Conservation (phyloP, 2,113 vertebrate species). For the Oncorhynchus masou region DNA sequence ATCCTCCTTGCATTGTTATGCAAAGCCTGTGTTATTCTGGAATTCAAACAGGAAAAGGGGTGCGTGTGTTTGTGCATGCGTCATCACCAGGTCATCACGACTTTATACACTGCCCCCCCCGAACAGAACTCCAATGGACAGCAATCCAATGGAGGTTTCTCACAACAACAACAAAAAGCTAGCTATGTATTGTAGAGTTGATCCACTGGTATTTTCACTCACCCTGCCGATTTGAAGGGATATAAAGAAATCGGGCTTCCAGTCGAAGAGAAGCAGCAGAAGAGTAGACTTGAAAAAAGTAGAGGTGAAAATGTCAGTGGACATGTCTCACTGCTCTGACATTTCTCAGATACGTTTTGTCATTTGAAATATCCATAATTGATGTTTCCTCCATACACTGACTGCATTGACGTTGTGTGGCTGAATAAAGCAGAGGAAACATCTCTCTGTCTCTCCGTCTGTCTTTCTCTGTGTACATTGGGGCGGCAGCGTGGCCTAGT, state of each 20-base stretch:
- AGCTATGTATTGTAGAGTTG: neutral
- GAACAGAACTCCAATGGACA: no score
- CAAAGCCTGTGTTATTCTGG: slow-evolving; percentile 59
- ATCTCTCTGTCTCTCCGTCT: neutral
- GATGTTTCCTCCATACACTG: slow-evolving; percentile 28
- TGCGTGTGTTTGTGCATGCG: neutral
- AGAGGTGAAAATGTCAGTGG: slow-evolving; percentile 41
- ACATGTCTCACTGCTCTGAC: slow-evolving; percentile 49
- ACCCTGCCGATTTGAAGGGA: neutral
- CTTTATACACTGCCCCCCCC: no score
- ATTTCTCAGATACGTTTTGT: slow-evolving; percentile 51
- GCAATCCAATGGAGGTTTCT: no score
- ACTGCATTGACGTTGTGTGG: neutral
- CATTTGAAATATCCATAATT: slow-evolving; percentile 52
- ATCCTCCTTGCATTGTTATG: slow-evolving; percentile 48
- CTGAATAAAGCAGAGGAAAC: neutral
- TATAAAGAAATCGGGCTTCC: neutral
- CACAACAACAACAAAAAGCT: no score
- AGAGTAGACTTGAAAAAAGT: slow-evolving; percentile 13
- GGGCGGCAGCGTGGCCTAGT: no score
- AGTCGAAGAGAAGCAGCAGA: slow-evolving; percentile 15
- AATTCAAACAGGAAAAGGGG: slow-evolving; percentile 37
- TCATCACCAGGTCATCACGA: neutral
- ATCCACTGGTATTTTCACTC: neutral
- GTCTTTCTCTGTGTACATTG: neutral